Evolutionary conservation across 2,888 invertebrate genomes (phyloP), one percentile per base, ranked within the genome.

Genomic region (Rhabditoides inermis): DNA sequence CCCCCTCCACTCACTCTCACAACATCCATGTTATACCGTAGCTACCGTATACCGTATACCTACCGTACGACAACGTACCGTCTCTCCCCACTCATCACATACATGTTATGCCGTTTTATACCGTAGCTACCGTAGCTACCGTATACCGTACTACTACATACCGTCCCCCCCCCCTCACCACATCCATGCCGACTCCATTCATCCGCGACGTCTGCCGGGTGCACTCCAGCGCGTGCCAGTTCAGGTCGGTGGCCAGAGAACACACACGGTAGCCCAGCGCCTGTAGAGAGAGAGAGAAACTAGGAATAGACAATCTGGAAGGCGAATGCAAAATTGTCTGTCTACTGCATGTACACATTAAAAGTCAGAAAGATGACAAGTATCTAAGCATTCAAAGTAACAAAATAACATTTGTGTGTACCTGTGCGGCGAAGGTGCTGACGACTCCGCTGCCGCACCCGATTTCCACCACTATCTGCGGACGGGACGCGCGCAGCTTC

Each of bases 401-500:
- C n/a, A n/a, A n/a, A n/a, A n/a, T n/a, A n/a, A n/a, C n/a, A n/a
- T n/a, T n/a, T n/a, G n/a, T n/a, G n/a, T 44, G 22, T 39, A 82
- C 78, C 70, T 81, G 81, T 30, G 86, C 85, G 47, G 94, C 78
- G 30, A 91, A 88, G n/a, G 89, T 85, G 51, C 89, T 85, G 25
- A 91, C 84, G 15, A 94, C 79, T 2, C 95, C 95, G 72, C 88
- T 89, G 1, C 98, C 98, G 57, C 87, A 86, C 1, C 98, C 95
- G 61, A 81, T 84, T 82, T 95, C 94, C 55, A 90, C 77, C 63
- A 65, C 65, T 15, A 73, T 51, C 25, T 52, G 44, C 4, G 74
- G 69, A 3, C 55, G 42, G 6, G 63, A 51, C 1, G 58, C 40
- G 23, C 55, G 54, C 27, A 65, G 48, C 47, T 56, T 56, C 65